Evolutionary conservation across 2,888 invertebrate genomes (phyloP), one percentile per base, ranked within the genome.

Genomic region (Tinea pellionella): DNA sequence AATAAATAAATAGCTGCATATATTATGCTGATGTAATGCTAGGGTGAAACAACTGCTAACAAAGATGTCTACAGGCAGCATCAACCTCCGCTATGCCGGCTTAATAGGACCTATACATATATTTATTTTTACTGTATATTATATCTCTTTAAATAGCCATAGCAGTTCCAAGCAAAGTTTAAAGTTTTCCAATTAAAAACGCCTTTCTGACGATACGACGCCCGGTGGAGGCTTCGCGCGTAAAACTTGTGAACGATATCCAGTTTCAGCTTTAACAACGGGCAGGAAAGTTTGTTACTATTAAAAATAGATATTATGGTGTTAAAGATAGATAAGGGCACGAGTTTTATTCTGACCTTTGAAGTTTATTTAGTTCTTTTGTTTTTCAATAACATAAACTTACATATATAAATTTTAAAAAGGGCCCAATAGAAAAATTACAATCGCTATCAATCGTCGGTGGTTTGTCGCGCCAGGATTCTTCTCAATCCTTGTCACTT

Each of bases 181-280:
- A 61, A 62, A 62, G 59, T 62, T 62, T 62, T 59, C 59, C 62
- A 62, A 62, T 62, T 62, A 62, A 62, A 61, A 61, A 32, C 53
- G 62, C 24, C 51, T 62, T 55, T 19, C 15, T 4, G n/a, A 29
- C 55, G 55, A 55, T 55, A 55, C 55, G 24, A 13, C 55, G 24
- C 55, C n/a, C 37, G 9, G 37, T 37, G 37, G 9, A 37, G 37
- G 37, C n/a, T 13, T 47, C 47, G 47, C 47, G 47, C 47, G 16
- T 47, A 15, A 47, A 47, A 47, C 47, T 47, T 16, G 16, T 47
- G 47, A 47, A 47, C 8, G 47, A 47, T 47, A 47, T 47, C 47
- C 13, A 47, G 15, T 47, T 47, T 47, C 47, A 47, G 47, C 16
- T 13, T 47, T 47, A 47, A 47, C 47, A 47, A 15, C 47, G 12